Evolutionary conservation across 2,797 vertebrate species (phyloP), one percentile per base, ranked within the genome.

Genomic region (Falco biarmicus): DNA sequence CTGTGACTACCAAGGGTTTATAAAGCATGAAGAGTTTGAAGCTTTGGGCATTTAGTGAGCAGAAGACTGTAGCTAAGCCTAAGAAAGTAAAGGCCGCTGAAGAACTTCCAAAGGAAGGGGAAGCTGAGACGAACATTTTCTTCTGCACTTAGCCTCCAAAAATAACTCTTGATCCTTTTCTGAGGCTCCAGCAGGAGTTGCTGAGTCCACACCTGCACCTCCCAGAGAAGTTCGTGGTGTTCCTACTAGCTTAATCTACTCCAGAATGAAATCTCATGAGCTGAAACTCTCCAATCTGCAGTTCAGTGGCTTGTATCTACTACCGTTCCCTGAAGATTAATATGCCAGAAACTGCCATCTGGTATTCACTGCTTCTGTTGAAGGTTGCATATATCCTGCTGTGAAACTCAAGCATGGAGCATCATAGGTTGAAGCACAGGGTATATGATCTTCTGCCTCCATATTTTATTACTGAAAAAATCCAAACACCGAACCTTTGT

Each of bases 401-500:
- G 39, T 39, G 28, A 88, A 69, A 70, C 15, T 39, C 71, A 70
- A 71, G 45, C 57, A 81, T 32, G 66, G 76, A 74, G 20, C 13
- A 59, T 19, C 34, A 32, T 2, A 31, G 14, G 9, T 43, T 78
- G 19, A 80, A 70, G 29, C 11, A 65, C 1, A 53, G 22, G 7
- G 22, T 65, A 21, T 28, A 26, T 16, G 10, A 56, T 53, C 9
- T 91, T 83, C 26, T 75, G 48, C 20, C 28, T 93, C 61, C 20
- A 6, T 11, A 29, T 60, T 28, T 64, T 69, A 5, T 22, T 45
- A 43, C 15, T 48, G 19, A 45, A 75, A 57, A 66, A n/a, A 48
- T 3, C 0, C 32, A 31, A 64, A 8, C 8, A 12, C 22, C 2
- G 37, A 41, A 2, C 17, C 4, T 4, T 29, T 64, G 16, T 70